Evolutionary conservation across 1,140 invertebrate species (phyloP), one percentile per base, ranked within the genome.

Genomic region (Cryptotermes secundus): DNA sequence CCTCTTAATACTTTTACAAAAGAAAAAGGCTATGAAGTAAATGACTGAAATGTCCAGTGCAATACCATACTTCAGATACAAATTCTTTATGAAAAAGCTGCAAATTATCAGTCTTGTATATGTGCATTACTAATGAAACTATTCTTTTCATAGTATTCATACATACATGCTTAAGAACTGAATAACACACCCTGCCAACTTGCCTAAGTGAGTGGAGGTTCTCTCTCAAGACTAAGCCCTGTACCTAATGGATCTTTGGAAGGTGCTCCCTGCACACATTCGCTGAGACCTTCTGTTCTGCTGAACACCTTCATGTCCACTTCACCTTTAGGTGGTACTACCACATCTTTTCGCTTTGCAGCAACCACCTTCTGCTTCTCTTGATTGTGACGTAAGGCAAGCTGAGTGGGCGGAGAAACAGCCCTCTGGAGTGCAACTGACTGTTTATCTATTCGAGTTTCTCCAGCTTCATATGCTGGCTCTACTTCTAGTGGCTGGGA

Each of bases 401-500:
- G 72, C 36, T 79, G 35, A 10, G 72, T 79, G 22, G 83, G 83
- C 12, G 79, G 83, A n/a, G 72, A 34, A 36, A 49, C 38, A 34
- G 72, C 34, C 26, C 81, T 80, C 31, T n/a, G n/a, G 24, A 24
- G n/a, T 22, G 19, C 26, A 6, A 31, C 19, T 2, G 31, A 14
- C 49, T 65, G 53, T 22, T 42, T 34, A 22, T 84, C 80, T 12
- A 35, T 19, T n/a, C 84, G 84, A 14, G 49, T 36, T 36, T 85
- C 84, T 2, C 84, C 84, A 4, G 84, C 84, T 35, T 85, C 84
- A 45, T 83, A 85, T 31, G 84, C 84, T 38, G 81, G 81, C 59
- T 85, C 84, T n/a, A 85, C 84, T 24, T 85, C 84, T 3, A 59
- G 59, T 22, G 34, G 84, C 22, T 34, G 31, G 22, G 31, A 24